Conservation (phyloP, 2,888 invertebrate genomes). For the Tachina grossa region DNA sequence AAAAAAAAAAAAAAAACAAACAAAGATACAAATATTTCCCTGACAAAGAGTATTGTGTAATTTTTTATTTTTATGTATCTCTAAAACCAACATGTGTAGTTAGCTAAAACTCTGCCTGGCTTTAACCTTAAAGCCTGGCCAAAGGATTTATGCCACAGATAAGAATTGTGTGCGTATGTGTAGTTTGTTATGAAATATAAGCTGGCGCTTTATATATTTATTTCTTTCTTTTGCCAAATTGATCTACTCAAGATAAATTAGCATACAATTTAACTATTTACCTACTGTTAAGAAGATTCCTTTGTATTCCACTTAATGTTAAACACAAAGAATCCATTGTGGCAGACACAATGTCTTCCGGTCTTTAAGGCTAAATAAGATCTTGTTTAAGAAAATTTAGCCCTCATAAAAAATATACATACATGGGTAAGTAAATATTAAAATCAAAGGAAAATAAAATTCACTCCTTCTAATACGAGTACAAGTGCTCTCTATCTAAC, state of each 20-base stretch:
- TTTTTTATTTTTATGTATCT: slow-evolving; percentile 31
- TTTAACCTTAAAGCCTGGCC: slow-evolving; percentile 57
- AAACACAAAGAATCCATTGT: slow-evolving; percentile 48
- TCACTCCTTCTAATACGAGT: slow-evolving; percentile 7
- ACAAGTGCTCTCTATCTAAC: not conserved
- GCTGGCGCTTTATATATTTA: slow-evolving; percentile 26
- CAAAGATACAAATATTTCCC: slow-evolving; percentile 51
- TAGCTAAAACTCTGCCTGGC: not conserved
- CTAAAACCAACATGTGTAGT: slow-evolving; percentile 40
- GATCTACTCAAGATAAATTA: slow-evolving; percentile 81
- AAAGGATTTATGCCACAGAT: slow-evolving; percentile 52
- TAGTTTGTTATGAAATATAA: slow-evolving; percentile 46
- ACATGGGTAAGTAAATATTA: not conserved
- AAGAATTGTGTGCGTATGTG: slow-evolving; percentile 23
- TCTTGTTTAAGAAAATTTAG: slow-evolving; percentile 54
- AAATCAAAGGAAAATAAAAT: slow-evolving; percentile 1
- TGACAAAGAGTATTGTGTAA: slow-evolving; percentile 60
- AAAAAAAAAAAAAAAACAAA: not conserved
- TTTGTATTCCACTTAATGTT: slow-evolving; percentile 20
- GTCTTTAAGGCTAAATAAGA: slow-evolving; percentile 59
- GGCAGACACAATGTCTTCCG: slow-evolving; percentile 73
- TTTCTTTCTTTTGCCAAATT: slow-evolving; percentile 72
- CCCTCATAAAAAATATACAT: not conserved
- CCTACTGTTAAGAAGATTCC: slow-evolving; percentile 30
- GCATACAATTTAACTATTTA: slow-evolving; percentile 72